Percentiles rank a stretch among this genome's conserved stretches.
phyloP scores from a whole-genome alignment of 2,113 vertebrate species.

The Monarcha castaneiventris region DNA sequence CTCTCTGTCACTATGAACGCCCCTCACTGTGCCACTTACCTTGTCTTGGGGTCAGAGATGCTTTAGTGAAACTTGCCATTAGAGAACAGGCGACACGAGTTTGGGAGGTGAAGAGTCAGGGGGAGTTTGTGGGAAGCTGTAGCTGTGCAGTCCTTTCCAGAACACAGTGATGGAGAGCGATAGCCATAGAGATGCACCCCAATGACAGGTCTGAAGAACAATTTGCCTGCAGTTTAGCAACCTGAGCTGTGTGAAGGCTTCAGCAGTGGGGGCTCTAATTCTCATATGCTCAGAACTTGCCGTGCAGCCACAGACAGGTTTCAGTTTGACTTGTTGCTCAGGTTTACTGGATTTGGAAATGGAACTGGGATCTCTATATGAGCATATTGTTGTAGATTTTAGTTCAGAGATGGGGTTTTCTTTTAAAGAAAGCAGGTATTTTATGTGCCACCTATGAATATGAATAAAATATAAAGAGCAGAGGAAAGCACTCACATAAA shows the following conservation, averaged over 20 bases:
- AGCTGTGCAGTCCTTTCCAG: background rate
- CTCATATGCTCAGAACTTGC: background rate
- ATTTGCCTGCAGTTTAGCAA: background rate
- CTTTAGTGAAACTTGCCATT: background rate
- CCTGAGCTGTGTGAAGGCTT: background rate
- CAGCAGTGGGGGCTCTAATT: background rate
- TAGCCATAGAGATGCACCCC: background rate
- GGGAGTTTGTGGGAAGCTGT: background rate
- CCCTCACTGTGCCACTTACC: background rate
- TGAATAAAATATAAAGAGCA: background rate
- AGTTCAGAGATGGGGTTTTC: background rate
- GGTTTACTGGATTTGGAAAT: slow-evolving; percentile 12
- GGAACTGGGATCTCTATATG: slow-evolving; percentile 13
- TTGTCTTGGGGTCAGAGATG: background rate
- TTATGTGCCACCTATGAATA: background rate
- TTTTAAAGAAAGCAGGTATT: background rate
- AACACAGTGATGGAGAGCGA: background rate
- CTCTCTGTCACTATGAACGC: background rate
- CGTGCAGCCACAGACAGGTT: background rate
- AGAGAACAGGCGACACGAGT: fast-evolving
- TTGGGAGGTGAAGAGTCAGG: background rate
- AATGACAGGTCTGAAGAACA: background rate
- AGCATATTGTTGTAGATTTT: background rate
- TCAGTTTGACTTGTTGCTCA: background rate
- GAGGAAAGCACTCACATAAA: background rate